Evolutionary conservation across 1,140 invertebrate genomes (phyloP), one percentile per base, ranked within the genome.

Genomic region (Lanistes nyassanus): DNA sequence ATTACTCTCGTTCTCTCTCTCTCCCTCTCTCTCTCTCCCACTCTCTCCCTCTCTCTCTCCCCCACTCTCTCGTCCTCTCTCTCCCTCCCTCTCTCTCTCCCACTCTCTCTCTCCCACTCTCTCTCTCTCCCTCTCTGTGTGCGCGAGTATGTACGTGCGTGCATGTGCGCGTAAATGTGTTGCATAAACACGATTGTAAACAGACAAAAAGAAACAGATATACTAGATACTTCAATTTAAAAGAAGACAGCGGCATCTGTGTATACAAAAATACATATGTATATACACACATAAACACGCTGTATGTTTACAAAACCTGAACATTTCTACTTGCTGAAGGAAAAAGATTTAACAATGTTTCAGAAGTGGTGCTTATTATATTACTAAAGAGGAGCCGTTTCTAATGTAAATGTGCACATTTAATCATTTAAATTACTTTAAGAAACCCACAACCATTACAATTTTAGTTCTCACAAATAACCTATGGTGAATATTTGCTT

Each of bases 21-120:
- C 56, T 60, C 56, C 31, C 56, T 60, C 56, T 60, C 56, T 60
- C 56, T 60, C 56, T 60, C 7, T 60, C 56, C 31, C 56, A 26
- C 56, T 60, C 7, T 60, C 56, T 60, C 56, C 31, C 56, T 60
- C 7, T 60, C 56, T 60, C 56, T 60, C 56, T 60, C 56, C 31
- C 56, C 31, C 56, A 26, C 56, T 60, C 56, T 60, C 56, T 60
- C 56, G n/a, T 29, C 31, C 56, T 60, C 56, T 60, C 56, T 60
- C 56, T 60, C 23, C 23, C 53, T 55, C 53, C n/a, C 53, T 55
- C 13, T 13, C 53, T 16, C n/a, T n/a, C 13, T 55, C 13, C 13
- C n/a, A n/a, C n/a, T n/a, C n/a, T n/a, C n/a, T n/a, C n/a, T n/a
- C n/a, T n/a, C n/a, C n/a, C n/a, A n/a, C n/a, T 55, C 13, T n/a